Conservation (phyloP, 2,797 vertebrate species). For the Melanotaenia trifasciata region DNA sequence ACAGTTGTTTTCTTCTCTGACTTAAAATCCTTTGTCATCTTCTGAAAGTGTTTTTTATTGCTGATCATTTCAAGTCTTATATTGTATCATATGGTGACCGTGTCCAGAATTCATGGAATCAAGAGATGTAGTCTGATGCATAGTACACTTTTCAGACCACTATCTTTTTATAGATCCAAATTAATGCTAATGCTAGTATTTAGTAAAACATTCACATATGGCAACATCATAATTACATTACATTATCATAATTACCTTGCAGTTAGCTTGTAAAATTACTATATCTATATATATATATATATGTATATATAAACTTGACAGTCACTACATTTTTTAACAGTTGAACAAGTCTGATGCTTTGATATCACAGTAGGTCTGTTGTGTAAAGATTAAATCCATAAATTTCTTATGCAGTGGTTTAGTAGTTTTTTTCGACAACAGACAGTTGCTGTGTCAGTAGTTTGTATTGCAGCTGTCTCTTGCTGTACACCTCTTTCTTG, state of each 20-base stretch:
- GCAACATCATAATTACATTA: no score
- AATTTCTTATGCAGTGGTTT: conserved; percentile 5
- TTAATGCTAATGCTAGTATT: neutral
- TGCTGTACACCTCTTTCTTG: conserved; percentile 46
- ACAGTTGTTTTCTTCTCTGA: conserved; percentile 37
- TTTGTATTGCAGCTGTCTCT: conserved; percentile 52
- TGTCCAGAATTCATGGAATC: conserved; percentile 46
- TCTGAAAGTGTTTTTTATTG: conserved; percentile 20
- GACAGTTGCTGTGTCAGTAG: conserved; percentile 56
- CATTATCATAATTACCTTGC: no score
- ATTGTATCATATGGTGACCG: conserved; percentile 26
- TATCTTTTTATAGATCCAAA: neutral
- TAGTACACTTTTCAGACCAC: neutral
- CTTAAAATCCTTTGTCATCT: conserved; percentile 16
- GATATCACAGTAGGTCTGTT: neutral
- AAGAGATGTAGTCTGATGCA: neutral
- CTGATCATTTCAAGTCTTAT: conserved; percentile 22
- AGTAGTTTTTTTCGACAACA: conserved; percentile 27
- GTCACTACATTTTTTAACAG: no score
- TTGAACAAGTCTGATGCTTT: neutral
- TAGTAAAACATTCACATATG: neutral
- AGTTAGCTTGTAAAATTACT: no score
- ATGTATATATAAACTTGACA: no score
- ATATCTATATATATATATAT: no score
- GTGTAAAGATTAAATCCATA: neutral